Base-by-base conservation (phyloP, 2,113 vertebrate genomes). In the Spilogale gracilis region DNA sequence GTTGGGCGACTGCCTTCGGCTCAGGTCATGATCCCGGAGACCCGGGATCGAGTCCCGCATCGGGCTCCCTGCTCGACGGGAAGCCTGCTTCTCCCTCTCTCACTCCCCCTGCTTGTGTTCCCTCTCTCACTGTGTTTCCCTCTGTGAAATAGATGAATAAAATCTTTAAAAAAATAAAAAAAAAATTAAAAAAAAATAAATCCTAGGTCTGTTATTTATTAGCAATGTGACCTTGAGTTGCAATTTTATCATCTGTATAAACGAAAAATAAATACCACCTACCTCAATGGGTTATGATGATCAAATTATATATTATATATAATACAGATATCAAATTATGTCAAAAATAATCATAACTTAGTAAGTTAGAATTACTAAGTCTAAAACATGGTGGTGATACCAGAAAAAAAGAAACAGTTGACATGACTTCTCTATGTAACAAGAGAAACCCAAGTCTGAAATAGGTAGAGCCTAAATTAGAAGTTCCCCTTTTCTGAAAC, bases 401-500 rank as follows among this genome's bases (percentile, higher is more conserved):
- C 79, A 92, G 38, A 85, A 87, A 87, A 86, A 80, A 85, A 86
- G 50, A 38, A 38, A 90, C 38, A 48, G 50, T 50, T 93, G 60
- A 82, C 43, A 67, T 69, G 25, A 89, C 71, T 92, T 96, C 56
- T 61, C 54, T 90, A 45, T 67, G 54, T 61, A 79, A 87, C 8
- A 32, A 85, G 48, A 95, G 61, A 93, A 95, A 85, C 27, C 16
- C 30, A 92, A 76, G 95, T 32, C 89, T 95, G 94, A 96, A 95
- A 93, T 38, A 87, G 58, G 32, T 81, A 89, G 92, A 87, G 54
- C 88, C 92, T 58, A 96, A 93, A 91, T 88, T 93, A 97, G 76
- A 96, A 97, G 89, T 96, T 97, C 89, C 74, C 14, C 79, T 94
- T 94, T 94, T 43, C 58, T 83, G 54, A 96, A 93, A 82, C 4